A percentile compares a stretch with the other conserved stretches of the same genome.
Evolutionary conservation across 2,888 invertebrate genomes (phyloP).

Genomic region (Calephelis perditalis): DNA sequence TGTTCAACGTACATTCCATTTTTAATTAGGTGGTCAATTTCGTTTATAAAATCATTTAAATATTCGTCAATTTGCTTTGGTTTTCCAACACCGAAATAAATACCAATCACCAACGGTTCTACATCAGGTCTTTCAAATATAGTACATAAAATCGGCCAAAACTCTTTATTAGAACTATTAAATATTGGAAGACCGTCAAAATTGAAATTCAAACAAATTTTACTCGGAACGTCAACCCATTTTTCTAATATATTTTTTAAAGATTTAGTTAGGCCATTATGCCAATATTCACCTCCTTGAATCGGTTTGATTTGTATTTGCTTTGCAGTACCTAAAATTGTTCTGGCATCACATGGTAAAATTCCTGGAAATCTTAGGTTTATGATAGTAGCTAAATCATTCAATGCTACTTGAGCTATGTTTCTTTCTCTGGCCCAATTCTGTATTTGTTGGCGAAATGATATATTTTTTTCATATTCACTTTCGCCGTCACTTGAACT

Average conservation of each 20-base stretch:
- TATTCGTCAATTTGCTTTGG: constrained; percentile 17
- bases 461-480: too few species aligned
- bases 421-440: constrained; percentile 13
- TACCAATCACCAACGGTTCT: constrained; percentile 20
- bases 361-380: constrained; percentile 9
- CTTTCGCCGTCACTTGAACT: too few species aligned
- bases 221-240: constrained; percentile 11
- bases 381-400: constrained; percentile 10
- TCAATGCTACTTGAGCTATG: constrained; percentile 16
- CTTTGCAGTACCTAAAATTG: neutral
- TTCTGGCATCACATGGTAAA: constrained; percentile 9
- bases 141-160: constrained; percentile 26
- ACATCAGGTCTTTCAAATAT: constrained; percentile 21
- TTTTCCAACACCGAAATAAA: constrained; percentile 21
- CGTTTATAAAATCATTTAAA: constrained; percentile 19
- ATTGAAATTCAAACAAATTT: constrained; percentile 21
- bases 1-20: neutral
- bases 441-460: too few species aligned
- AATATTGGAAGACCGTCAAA: constrained; percentile 23
- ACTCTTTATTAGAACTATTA: constrained; percentile 23
- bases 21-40: constrained; percentile 16
- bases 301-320: constrained; percentile 10
- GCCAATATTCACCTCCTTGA: constrained; percentile 29
- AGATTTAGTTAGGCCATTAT: constrained; percentile 25
- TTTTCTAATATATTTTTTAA: constrained; percentile 18